Evolutionary conservation across 2,888 invertebrate species (phyloP), one percentile per base, ranked within the genome.

Genomic region (Eupithecia abbreviata): DNA sequence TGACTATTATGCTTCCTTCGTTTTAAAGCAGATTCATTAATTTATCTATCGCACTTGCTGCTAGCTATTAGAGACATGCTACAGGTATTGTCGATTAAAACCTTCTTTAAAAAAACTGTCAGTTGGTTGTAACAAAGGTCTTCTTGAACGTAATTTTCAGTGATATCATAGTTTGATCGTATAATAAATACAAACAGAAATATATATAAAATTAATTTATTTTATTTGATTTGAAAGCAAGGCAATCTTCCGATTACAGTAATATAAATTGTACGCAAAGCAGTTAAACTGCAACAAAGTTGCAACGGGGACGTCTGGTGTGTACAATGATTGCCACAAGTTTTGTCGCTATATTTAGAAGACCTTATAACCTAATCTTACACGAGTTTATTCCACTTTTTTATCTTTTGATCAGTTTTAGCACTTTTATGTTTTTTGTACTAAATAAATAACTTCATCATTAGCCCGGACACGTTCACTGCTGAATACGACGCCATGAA

Each of bases 221-320:
- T 65, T 41, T 41, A 41, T 41, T 65, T 41, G 6, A 42, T 55
- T 55, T 55, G 55, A 66, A 66, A 58, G 15, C 66, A 66, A 66
- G 66, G 66, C 42, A 66, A 66, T 66, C 66, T 42, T 66, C 66
- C 6, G 42, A 66, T 4, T n/a, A 0, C 41, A 55, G 58, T 62
- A 58, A 55, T 41, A 55, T 58, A 68, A 69, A 73, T 55, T 58
- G 30, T 58, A 55, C 45, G 45, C 68, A 55, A 55, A 68, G 45
- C 66, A 47, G 66, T 66, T 66, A 72, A 42, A 49, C 49, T 66
- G 41, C 41, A 65, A 72, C 51, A 41, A 68, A 68, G 13, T 73
- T 55, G 67, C 68, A 73, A 73, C 45, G 13, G 55, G 55, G 51
- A 73, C 73, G 45, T 55, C 67, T 55, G 43, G 41, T 49, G 2